These are phyloP conservation scores for Pontoporia blainvillei DNA, from an alignment of 2,113 vertebrate species.

Conservation along the genomic window DNA sequence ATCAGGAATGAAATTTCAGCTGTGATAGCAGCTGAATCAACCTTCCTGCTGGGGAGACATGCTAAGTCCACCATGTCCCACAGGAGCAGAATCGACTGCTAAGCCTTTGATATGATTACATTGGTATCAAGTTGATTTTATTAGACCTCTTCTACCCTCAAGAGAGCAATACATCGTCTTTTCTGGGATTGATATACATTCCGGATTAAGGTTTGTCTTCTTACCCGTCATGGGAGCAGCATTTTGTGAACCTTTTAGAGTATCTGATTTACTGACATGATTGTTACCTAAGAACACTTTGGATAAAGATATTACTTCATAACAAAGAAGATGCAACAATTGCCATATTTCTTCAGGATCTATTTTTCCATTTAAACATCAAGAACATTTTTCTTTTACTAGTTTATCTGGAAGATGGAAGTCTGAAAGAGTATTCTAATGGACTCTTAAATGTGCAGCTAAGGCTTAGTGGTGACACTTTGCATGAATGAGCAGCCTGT, in stretches of 20 bases:
- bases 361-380: neutral
- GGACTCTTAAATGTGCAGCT: neutral
- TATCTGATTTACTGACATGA: neutral
- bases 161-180: neutral
- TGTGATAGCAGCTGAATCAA: neutral
- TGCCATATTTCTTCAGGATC: neutral
- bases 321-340: neutral
- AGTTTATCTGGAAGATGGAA: neutral
- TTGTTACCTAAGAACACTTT: neutral
- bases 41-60: neutral
- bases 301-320: neutral
- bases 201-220: neutral
- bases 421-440: neutral
- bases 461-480: neutral
- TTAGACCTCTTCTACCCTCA: neutral
- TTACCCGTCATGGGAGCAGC: neutral
- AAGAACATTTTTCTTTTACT: neutral
- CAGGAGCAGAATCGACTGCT: neutral
- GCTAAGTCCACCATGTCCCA: neutral
- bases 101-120: neutral
- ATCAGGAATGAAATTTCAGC: neutral
- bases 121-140: neutral
- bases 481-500: neutral
- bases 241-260: neutral
- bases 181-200: neutral